Evolutionary conservation across 1,140 invertebrate species (phyloP), one percentile per base, ranked within the genome.

Genomic region (Lethocerus indicus): DNA sequence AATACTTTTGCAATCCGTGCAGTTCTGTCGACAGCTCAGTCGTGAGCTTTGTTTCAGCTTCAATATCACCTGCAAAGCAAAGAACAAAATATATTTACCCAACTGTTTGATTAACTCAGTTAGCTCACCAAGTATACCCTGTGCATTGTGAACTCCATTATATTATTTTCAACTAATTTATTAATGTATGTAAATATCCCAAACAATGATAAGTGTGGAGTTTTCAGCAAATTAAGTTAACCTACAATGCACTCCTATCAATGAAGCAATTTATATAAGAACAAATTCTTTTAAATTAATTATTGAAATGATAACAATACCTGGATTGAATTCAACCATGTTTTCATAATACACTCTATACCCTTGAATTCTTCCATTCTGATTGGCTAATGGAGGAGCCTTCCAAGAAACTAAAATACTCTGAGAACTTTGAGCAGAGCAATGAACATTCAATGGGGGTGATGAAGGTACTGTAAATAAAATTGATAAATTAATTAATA

Each of bases 281-380:
- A 48, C 7, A 26, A 27, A 49, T 28, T 25, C 25, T 2, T 27
- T 28, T 46, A 3, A 29, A 5, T 21, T 16, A 3, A 14, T 14
- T 26, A 29, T 23, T 2, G 3, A 37, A 45, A 42, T 45, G 9
- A 45, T 3, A 24, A 14, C n/a, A n/a, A 37, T 45, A 55, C 53
- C 54, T 35, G 49, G 49, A 1, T 51, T 48, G 24, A 29, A 52
- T 39, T 59, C 59, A 40, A 54, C 64, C 24, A 67, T 71, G 12
- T 79, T 74, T 42, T 82, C 81, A 61, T 83, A 87, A 24, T 83
- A 70, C 36, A 88, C 64, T 63, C 83, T 83, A 67, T 86, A 89
- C 1, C 84, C 83, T 58, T 81, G 78, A 32, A 88, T 75, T 41
- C 83, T 67, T 12, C 86, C 86, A 57, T 86, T 55, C 36, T 64